Evolutionary conservation across 2,113 vertebrate species (phyloP).

Genomic region (Anas platyrhynchos): DNA sequence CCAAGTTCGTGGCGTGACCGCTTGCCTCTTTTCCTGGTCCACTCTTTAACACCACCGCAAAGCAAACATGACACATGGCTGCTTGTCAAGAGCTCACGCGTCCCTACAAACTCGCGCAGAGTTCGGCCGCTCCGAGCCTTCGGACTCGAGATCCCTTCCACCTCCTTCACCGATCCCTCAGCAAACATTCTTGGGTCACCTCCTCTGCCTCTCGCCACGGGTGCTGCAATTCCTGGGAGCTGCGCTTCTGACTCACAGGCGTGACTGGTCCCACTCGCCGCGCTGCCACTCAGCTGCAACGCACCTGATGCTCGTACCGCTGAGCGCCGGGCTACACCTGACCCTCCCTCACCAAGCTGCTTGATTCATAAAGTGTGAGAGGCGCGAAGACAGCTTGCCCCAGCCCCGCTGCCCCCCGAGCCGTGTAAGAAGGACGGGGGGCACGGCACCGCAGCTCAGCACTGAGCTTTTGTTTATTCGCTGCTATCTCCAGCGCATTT

Average conservation of each 20-base stretch:
- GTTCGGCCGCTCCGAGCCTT: background rate
- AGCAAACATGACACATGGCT: accelerated
- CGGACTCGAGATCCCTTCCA: background rate
- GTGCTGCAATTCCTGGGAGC: background rate
- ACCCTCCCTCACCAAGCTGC: background rate
- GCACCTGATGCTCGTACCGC: background rate
- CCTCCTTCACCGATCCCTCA: background rate
- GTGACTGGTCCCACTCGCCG: constrained; percentile 28
- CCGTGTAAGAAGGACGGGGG: background rate
- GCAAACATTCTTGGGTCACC: background rate
- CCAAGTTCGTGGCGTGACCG: background rate
- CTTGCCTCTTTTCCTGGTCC: background rate
- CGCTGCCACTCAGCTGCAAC: background rate
- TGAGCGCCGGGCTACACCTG: background rate
- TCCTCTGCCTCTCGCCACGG: background rate
- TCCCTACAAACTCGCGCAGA: background rate
- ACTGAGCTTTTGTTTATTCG: background rate
- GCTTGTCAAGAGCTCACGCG: background rate
- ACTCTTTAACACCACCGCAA: background rate
- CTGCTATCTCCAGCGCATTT: background rate
- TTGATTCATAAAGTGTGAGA: background rate
- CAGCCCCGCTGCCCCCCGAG: background rate
- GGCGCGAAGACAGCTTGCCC: background rate
- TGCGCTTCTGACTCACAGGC: background rate
- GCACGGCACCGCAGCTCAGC: background rate